Evolutionary conservation across 1,140 invertebrate genomes (phyloP), one percentile per base, ranked within the genome.

Genomic region (Danaus plexippus): DNA sequence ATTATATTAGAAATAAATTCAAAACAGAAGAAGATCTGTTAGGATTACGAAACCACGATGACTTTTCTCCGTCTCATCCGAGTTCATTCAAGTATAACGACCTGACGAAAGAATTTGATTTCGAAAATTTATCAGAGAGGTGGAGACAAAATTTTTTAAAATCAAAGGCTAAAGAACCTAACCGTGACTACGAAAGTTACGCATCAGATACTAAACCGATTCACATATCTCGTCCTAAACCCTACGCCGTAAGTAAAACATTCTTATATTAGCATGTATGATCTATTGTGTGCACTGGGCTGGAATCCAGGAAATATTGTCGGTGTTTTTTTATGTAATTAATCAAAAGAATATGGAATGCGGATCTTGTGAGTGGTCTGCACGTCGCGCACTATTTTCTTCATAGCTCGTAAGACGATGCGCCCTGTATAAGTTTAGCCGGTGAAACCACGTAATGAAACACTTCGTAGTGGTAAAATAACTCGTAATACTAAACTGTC

Each of bases 1-100:
- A 82, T 52, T 47, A 61, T 49, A 52, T 61, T 9, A 67, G 63
- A 22, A 73, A 50, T 12, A 69, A 75, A 60, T 87, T 71, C 51
- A 87, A 80, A 63, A 77, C 77, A 3, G 84, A 87, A 63, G 84
- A 87, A 63, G 84, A 87, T 66, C 74, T 87, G 47, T 41, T 87
- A 32, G 81, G 73, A 9, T 61, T 87, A 12, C 73, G 84, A 68
- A 87, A 76, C 44, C 81, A 79, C 44, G 84, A 87, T 55, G 77
- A 77, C 1, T 71, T 70, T 13, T 74, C 77, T 47, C 73, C 80
- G 6, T 73, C 75, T 11, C 75, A 83, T 54, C 42, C 77, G 41
- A 75, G 78, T 15, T 64, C 68, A n/a, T 80, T 63, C 47, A 73
- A 71, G 47, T 61, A 63, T 42, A 76, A 69, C 44, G 69, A 73